Evolutionary conservation across 2,113 vertebrate genomes (phyloP), one percentile per base, ranked within the genome.

Genomic region (Syngnathoides biaculeatus): DNA sequence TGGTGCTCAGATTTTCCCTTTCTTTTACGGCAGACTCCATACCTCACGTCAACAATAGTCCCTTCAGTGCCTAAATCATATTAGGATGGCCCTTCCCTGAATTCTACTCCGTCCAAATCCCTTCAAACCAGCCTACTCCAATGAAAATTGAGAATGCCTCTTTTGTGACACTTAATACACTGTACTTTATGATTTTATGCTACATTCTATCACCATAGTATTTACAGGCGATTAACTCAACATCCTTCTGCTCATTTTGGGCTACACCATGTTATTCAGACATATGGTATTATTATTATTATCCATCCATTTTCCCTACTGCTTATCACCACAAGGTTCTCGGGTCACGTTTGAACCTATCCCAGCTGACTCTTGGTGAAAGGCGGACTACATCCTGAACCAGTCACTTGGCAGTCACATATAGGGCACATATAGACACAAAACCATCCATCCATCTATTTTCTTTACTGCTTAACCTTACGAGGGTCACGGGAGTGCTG

Each of bases 11-110:
- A 10, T 24, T 24, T 59, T 59, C n/a, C 30, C 58, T 7, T 19
- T 64, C 50, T 26, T 64, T 22, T 69, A 61, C 50, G 67, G 45
- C 45, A 60, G 57, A 69, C 53, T 55, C 68, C 52, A 47, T 62
- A 63, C 38, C 50, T 82, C 69, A 73, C 73, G 56, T 67, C 69
- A 0, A 68, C 75, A 75, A 78, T 78, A 69, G 71, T 84, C 82
- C 65, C 78, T 73, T 78, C 78, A 87, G 77, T 82, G 69, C 57
- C 58, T 71, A 84, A 87, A 87, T 79, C 75, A 79, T 71, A 68
- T 73, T 69, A 65, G 74, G 67, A 79, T 73, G 55, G 82, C 73
- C 67, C 27, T 86, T 71, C 76, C 69, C 68, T 20, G 39, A 84
- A 86, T 81, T 87, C 67, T 78, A 77, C 69, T 74, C 67, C 62